A percentile compares a stretch with the other conserved stretches of the same genome.
Conservation (phyloP, 2,797 vertebrate species). For the Harpagifer antarcticus region DNA sequence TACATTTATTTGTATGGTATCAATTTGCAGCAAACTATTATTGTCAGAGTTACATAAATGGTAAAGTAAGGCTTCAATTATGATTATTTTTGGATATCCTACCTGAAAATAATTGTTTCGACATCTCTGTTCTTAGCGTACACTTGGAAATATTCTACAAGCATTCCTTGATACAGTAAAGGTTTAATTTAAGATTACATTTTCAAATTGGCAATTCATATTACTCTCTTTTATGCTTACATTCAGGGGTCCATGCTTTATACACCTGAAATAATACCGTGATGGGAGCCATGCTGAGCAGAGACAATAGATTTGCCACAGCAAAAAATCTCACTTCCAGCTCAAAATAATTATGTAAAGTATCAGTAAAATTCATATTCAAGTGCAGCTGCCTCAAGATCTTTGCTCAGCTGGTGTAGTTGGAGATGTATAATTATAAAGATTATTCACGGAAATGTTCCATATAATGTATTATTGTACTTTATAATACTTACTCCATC, state of each 20-base stretch:
- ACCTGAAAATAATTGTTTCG: background rate
- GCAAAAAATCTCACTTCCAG: conserved; percentile 48
- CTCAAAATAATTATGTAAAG: conserved; percentile 66
- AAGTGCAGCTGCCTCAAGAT: conserved; percentile 45
- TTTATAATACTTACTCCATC: background rate
- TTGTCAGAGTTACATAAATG: background rate
- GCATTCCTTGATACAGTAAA: too few species aligned
- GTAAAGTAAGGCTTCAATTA: too few species aligned
- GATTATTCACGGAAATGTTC: conserved; percentile 7
- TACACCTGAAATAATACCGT: conserved; percentile 62
- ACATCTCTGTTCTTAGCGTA: background rate
- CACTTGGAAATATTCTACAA: too few species aligned
- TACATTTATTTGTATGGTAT: background rate
- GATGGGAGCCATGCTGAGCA: conserved; percentile 34
- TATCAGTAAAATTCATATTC: conserved; percentile 47
- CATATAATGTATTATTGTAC: background rate
- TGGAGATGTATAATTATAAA: conserved; percentile 27
- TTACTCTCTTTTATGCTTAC: conserved; percentile 25
- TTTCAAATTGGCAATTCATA: too few species aligned
- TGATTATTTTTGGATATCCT: background rate
- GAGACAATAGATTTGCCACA: conserved; percentile 54
- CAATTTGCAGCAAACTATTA: background rate
- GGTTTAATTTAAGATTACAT: too few species aligned
- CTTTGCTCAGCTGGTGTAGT: conserved; percentile 48
- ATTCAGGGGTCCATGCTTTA: conserved; percentile 10